Evolutionary conservation across 2,113 vertebrate species (phyloP), one percentile per base, ranked within the genome.

Genomic region (Hydrochoerus hydrochaeris): DNA sequence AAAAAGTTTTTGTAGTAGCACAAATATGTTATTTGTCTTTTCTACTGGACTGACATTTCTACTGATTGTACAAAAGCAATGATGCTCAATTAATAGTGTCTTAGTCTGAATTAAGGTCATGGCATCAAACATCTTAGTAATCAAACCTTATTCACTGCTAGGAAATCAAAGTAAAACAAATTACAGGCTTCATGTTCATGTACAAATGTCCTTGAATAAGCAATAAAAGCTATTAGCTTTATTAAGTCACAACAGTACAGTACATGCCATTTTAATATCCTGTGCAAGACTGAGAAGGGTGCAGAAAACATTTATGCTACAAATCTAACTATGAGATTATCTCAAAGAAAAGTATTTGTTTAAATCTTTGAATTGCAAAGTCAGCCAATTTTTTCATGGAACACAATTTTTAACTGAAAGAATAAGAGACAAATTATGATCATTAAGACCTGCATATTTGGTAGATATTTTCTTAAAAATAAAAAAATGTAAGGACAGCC

Each of bases 391-490:
- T 20, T 62, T 67, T 75, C 75, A 82, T 2, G 1, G 75, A 54
- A 77, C 19, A 24, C 2, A 22, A 26, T 54, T 92, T 86, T 82
- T 19, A 81, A 49, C 7, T 81, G 90, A 58, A 85, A 86, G 20
- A 85, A 63, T 4, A 92, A 73, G 35, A 94, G 82, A 81, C 28
- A 96, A 95, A 60, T 49, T 60, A 75, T 20, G 19, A 52, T 60
- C 82, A 75, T 28, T 89, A 35, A 62, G 62, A 90, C 46, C 41
- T 82, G 26, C 14, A 35, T 10, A 87, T 92, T 46, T 54, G 58
- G 41, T 90, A 85, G 58, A 82, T 6, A 89, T 90, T 77, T 77
- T 93, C 65, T 62, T 90, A 4, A n/a, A 87, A 77, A 95, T 82
- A 24, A 83, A 24, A 90, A 94, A 57, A 57, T 14, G 20, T 57